Percentiles rank a stretch among this genome's conserved stretches.
Evolutionary conservation across 2,888 invertebrate species (phyloP).

Genomic region (Nemapogon koenigi): DNA sequence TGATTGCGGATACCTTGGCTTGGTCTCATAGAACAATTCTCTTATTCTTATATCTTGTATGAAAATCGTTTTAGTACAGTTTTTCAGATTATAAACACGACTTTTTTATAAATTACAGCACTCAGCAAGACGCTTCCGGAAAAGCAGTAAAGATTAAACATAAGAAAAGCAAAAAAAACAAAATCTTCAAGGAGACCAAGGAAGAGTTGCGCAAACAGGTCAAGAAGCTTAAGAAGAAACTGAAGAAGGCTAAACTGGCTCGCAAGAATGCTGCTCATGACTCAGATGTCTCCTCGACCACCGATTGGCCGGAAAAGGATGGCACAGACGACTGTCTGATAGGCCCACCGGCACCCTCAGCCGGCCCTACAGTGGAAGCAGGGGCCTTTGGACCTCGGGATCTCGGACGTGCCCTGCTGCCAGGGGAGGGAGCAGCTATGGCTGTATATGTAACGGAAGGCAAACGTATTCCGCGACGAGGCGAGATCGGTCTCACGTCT

Average conservation of each 20-base stretch:
- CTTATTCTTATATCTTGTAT: too few relatives aligned
- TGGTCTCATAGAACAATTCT: too few relatives aligned
- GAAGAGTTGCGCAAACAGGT: conserved; percentile 64
- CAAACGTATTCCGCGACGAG: conserved; percentile 96
- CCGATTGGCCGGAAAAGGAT: conserved; percentile 72
- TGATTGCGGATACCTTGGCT: too few relatives aligned
- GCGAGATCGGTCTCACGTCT: conserved; percentile 96
- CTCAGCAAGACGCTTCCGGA: too few relatives aligned
- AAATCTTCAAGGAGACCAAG: conserved; percentile 49
- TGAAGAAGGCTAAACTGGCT: conserved; percentile 59
- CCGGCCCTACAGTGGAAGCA: conserved; percentile 28
- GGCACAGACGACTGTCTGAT: conserved; percentile 24
- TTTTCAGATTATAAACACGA: too few relatives aligned
- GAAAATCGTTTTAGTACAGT: too few relatives aligned
- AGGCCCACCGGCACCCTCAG: conserved; percentile 20
- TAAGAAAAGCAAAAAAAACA: conserved; percentile 53
- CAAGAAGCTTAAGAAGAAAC: conserved; percentile 58
- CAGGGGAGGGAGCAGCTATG: conserved; percentile 99
- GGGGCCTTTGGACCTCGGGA: conserved; percentile 66
- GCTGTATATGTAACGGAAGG: conserved; percentile 99
- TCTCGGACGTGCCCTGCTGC: conserved; percentile 91
- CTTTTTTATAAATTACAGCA: too few relatives aligned
- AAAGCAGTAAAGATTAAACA: too few relatives aligned
- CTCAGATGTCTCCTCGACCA: conserved; percentile 46
- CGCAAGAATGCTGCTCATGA: conserved; percentile 57